Conservation (phyloP, 2,888 invertebrate genomes). For the Omphaloscelis lunosa region DNA sequence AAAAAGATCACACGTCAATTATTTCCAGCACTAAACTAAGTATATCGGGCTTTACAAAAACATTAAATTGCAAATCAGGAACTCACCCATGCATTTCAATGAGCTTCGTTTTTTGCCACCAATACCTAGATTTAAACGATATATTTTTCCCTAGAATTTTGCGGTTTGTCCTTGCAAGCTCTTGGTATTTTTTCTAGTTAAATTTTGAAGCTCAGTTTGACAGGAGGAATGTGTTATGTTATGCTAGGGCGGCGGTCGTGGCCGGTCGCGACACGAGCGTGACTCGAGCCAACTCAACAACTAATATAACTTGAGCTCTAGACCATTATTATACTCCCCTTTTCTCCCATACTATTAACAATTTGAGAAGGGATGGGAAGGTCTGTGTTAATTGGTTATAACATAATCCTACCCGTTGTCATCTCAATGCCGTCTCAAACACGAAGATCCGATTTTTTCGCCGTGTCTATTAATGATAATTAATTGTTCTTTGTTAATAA, state of each 20-base stretch:
- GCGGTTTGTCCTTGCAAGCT: slow-evolving; percentile 80
- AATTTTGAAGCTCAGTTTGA: slow-evolving; percentile 85
- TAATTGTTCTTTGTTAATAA: slow-evolving; percentile 86
- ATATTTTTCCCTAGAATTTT: slow-evolving; percentile 71
- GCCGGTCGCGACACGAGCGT: slow-evolving; percentile 82
- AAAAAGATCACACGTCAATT: slow-evolving; percentile 21
- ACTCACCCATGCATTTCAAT: slow-evolving; percentile 46
- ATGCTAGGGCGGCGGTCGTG: slow-evolving; percentile 83
- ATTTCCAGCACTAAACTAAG: slow-evolving; percentile 26
- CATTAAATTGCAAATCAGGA: slow-evolving; percentile 31
- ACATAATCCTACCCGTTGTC: slow-evolving; percentile 87
- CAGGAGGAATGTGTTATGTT: slow-evolving; percentile 82
- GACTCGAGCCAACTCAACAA: slow-evolving; percentile 77
- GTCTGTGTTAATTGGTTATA: slow-evolving; percentile 74
- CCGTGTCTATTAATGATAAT: slow-evolving; percentile 85
- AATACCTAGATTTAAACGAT: slow-evolving; percentile 44
- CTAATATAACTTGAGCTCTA: slow-evolving; percentile 75
- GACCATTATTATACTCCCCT: slow-evolving; percentile 65
- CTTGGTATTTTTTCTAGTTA: slow-evolving; percentile 80
- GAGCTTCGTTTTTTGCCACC: slow-evolving; percentile 42
- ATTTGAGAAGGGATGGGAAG: slow-evolving; percentile 67
- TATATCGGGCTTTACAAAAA: slow-evolving; percentile 20
- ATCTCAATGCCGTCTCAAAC: slow-evolving; percentile 88
- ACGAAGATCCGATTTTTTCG: slow-evolving; percentile 85
- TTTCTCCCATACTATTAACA: slow-evolving; percentile 50